These are phyloP conservation scores for Dendronephthya gigantea DNA, from an alignment of 64 coral and sea anemone genomes.

Conservation along the genomic window DNA sequence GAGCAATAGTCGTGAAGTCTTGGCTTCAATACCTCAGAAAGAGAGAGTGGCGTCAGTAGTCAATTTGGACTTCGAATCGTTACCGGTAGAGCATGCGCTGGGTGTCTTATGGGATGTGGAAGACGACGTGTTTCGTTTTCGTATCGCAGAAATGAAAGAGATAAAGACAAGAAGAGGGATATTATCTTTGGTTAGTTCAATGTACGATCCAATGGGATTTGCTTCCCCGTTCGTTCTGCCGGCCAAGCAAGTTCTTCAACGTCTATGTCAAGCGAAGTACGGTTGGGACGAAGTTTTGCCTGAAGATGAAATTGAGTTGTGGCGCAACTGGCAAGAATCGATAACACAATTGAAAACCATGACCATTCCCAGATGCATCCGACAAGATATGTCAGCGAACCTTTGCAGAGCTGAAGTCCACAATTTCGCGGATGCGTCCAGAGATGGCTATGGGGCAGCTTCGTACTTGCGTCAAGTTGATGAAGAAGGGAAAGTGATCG, in stretches of 20 bases:
- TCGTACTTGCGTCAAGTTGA: neutral
- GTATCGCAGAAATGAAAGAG: neutral
- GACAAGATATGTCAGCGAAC: too few species aligned
- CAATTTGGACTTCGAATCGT: neutral
- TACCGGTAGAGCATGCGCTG: neutral
- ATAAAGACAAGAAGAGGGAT: neutral
- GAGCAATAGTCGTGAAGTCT: neutral
- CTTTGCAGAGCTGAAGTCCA: too few species aligned
- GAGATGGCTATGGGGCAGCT: neutral
- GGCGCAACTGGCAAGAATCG: neutral
- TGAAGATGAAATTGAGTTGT: neutral
- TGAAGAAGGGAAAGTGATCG: neutral
- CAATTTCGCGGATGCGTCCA: neutral
- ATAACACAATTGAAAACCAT: too few species aligned
- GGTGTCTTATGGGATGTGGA: neutral
- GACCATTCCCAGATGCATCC: too few species aligned
- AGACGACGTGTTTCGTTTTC: neutral
- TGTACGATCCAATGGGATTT: slow-evolving; percentile 13
- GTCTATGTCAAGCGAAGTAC: neutral
- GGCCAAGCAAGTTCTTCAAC: neutral
- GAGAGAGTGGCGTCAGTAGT: neutral
- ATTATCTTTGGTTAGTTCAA: neutral
- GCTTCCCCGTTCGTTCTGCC: neutral
- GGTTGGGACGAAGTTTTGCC: neutral
- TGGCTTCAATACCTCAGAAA: neutral